Evolutionary conservation across 2,888 invertebrate species (phyloP), one percentile per base, ranked within the genome.

Genomic region (Girardia tigrina): DNA sequence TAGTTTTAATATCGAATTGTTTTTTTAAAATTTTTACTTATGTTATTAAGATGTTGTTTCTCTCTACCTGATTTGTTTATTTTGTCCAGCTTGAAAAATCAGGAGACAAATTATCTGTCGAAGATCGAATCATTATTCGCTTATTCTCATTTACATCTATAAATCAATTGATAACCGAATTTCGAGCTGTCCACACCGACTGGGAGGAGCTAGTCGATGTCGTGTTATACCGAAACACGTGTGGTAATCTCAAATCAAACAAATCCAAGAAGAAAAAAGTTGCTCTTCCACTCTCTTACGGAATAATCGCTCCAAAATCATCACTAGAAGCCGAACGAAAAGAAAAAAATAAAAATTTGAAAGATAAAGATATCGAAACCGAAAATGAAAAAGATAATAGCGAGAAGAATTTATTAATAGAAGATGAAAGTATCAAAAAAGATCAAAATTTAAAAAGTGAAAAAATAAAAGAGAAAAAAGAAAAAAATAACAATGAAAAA

Each of bases 131-230:
- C 4, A 23, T 56, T 8, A 56, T 56, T 56, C 4, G 56, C 4
- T 56, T 56, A 16, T 56, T 56, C 23, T 56, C 56, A 56, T 56
- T 56, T n/a, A 56, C n/a, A 6, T 20, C 4, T 6, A 56, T 56
- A n/a, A 4, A 56, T 56, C 4, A 56, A 56, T n/a, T 20, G 23
- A 56, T 56, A 8, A 56, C n/a, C 56, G n/a, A 56, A 4, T 56
- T 56, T n/a, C 4, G 56, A 2, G n/a, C 56, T 56, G 20, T 20
- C 6, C 56, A 56, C 23, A 20, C n/a, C 8, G 56, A 56, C 56
- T 56, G 56, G 56, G 56, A 56, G 23, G 56, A 56, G 23, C 56
- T 56, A n/a, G 56, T 56, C n/a, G 56, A 56, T 56, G 56, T 56
- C n/a, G 56, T 56, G 4, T 56, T 56, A 23, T 56, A 56, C 23